phyloP scores from a whole-genome alignment of 2,113 vertebrate species.

The Corythornis madagascariensis region DNA sequence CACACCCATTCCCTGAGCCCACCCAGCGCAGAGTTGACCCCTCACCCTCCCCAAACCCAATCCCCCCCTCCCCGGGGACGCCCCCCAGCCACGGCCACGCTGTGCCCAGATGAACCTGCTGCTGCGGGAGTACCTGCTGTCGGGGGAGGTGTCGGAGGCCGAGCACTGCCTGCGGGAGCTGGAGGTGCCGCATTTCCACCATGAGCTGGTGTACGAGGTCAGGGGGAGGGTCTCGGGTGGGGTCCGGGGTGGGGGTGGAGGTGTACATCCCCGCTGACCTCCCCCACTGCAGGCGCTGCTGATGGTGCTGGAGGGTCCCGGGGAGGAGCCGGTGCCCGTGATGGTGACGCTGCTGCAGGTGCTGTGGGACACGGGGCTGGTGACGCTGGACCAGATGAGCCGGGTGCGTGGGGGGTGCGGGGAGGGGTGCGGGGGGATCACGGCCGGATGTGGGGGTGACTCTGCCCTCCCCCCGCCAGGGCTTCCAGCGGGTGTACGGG shows the following conservation, averaged over 20 bases:
- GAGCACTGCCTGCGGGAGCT: conserved; percentile 84
- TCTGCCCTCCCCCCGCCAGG: conserved; percentile 5
- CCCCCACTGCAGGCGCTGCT: conserved; percentile 74
- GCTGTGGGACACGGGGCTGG: conserved; percentile 85
- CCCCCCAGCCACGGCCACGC: neutral
- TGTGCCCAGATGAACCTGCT: conserved; percentile 82
- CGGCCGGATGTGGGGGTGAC: neutral
- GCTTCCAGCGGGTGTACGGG: conserved; percentile 84
- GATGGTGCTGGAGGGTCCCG: conserved; percentile 86
- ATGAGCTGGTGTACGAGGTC: conserved; percentile 68
- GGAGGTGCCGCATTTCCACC: conserved; percentile 81
- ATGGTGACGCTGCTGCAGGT: conserved; percentile 85
- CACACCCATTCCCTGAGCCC: neutral
- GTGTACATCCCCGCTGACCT: fast-evolving
- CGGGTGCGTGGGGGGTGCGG: conserved; percentile 57
- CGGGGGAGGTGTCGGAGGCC: conserved; percentile 81
- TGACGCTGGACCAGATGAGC: conserved; percentile 91
- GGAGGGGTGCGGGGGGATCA: neutral
- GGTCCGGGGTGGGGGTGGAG: fast-evolving
- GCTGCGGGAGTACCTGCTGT: conserved; percentile 75
- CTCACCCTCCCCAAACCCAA: no score
- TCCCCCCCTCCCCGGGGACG: neutral
- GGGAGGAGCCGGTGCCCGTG: conserved; percentile 77
- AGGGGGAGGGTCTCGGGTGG: no score
- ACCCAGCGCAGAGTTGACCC: neutral